A percentile compares a stretch with the other conserved stretches of the same genome.
phyloP scores from a whole-genome alignment of 1,140 invertebrate species.

The Aradophagus sp. region DNA sequence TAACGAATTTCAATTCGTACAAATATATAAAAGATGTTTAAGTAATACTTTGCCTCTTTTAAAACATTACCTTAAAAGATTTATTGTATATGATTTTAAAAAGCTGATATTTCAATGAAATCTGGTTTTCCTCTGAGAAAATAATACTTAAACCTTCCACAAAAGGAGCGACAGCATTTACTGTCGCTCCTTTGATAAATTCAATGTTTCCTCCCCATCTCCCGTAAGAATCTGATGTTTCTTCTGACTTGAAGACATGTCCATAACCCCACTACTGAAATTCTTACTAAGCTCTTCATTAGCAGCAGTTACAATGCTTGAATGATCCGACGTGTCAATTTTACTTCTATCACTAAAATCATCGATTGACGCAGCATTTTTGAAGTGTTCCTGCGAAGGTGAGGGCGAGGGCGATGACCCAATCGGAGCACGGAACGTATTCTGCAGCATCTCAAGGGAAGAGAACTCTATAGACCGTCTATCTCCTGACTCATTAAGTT shows the following conservation, averaged over 20 bases:
- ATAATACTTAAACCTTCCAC: too few relatives aligned
- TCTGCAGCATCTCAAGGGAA: slow-evolving; percentile 53
- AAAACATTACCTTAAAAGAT: too few relatives aligned
- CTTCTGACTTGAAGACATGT: slow-evolving; percentile 67
- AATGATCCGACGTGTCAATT: slow-evolving; percentile 53
- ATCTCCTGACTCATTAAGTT: slow-evolving; percentile 57
- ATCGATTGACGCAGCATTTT: slow-evolving; percentile 45
- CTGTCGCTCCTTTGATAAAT: slow-evolving; percentile 68
- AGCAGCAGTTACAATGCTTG: slow-evolving; percentile 59
- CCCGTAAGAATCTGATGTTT: slow-evolving; percentile 54
- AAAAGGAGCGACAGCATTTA: too few relatives aligned
- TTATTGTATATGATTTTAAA: too few relatives aligned
- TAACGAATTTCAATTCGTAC: too few relatives aligned
- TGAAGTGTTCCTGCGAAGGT: slow-evolving; percentile 53
- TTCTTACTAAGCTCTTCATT: slow-evolving; percentile 66
- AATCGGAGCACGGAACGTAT: slow-evolving; percentile 59
- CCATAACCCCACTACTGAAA: slow-evolving; percentile 63
- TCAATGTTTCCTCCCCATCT: slow-evolving; percentile 67
- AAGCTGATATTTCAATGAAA: too few relatives aligned
- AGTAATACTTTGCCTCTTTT: too few relatives aligned
- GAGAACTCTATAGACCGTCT: slow-evolving; percentile 63
- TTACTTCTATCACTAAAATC: slow-evolving; percentile 67
- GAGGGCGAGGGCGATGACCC: slow-evolving; percentile 43
- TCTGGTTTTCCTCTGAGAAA: too few relatives aligned
- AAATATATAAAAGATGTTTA: too few relatives aligned